Conservation (phyloP, 1,140 invertebrate genomes). For the Drosophila yakuba region DNA sequence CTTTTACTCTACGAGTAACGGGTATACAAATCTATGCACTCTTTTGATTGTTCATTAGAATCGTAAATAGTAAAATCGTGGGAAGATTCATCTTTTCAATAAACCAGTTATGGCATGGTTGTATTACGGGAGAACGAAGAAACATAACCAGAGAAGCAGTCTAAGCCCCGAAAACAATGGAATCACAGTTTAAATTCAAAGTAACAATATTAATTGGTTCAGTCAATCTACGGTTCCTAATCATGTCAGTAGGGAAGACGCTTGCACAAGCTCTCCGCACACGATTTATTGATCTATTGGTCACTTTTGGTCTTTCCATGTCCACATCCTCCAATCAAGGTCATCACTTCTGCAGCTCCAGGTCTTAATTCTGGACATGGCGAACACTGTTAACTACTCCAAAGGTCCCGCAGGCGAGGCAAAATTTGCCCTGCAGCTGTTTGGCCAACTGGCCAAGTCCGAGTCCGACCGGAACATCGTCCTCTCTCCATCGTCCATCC, state of each 20-base stretch:
- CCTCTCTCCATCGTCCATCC: constrained; percentile 86
- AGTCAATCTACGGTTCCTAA: constrained; percentile 4
- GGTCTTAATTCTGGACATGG: constrained; percentile 25
- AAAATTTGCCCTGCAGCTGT: constrained; percentile 49
- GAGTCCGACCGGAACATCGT: constrained; percentile 85
- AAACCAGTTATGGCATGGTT: constrained; percentile 1
- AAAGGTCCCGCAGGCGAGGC: constrained; percentile 14
- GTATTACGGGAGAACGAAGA: constrained; percentile 6
- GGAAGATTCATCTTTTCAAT: not conserved
- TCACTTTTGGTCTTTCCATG: not conserved
- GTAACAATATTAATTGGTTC: not conserved
- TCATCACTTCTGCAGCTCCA: constrained; percentile 10
- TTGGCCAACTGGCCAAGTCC: constrained; percentile 22
- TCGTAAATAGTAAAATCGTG: too few relatives aligned
- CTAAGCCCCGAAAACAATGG: not conserved
- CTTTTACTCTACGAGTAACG: too few relatives aligned
- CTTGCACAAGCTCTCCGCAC: not conserved
- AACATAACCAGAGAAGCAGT: constrained; percentile 11
- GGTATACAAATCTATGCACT: too few relatives aligned
- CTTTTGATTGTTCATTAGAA: too few relatives aligned
- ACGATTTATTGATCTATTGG: not conserved
- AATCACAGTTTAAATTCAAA: not conserved
- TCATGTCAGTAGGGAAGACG: constrained; percentile 27
- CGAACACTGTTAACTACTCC: constrained; percentile 2
- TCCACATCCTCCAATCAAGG: constrained; percentile 5